Conservation (phyloP, 2,113 vertebrate genomes). For the Riparia riparia region DNA sequence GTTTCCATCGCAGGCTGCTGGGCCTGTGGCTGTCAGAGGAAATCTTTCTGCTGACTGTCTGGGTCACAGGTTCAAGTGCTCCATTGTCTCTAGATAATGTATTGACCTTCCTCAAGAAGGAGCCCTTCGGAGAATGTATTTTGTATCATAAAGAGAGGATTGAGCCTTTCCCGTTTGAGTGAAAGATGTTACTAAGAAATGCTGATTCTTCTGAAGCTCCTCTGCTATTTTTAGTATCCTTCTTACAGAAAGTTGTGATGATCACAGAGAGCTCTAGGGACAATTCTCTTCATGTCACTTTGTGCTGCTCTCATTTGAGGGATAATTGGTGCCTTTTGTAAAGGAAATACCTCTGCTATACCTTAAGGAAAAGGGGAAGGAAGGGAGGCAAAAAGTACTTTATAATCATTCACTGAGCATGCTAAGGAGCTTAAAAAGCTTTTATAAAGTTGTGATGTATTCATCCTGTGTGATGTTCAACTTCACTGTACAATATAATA, state of each 20-base stretch:
- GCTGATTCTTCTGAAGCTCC: not conserved
- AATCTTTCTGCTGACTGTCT: not conserved
- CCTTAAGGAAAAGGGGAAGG: not conserved
- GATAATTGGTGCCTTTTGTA: slow-evolving; percentile 69
- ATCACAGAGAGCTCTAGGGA: not conserved
- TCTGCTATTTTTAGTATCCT: not conserved
- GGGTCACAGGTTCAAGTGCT: slow-evolving; percentile 51
- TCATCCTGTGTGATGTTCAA: slow-evolving; percentile 56
- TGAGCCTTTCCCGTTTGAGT: slow-evolving; percentile 20
- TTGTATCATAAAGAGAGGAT: slow-evolving; percentile 31
- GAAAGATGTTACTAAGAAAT: slow-evolving; percentile 4
- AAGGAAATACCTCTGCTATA: slow-evolving; percentile 49
- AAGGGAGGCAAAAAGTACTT: not conserved
- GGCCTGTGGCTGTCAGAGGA: not conserved
- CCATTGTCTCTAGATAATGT: not conserved
- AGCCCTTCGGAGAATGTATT: slow-evolving; percentile 15
- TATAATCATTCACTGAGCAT: not conserved
- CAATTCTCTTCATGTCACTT: not conserved
- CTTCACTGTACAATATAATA: slow-evolving; percentile 43
- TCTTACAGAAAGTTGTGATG: not conserved
- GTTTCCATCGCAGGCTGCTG: not conserved
- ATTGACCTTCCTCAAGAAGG: slow-evolving; percentile 11
- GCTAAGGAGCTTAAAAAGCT: slow-evolving; percentile 40
- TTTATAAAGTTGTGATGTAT: slow-evolving; percentile 60
- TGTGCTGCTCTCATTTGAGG: slow-evolving; percentile 34